A percentile compares a stretch with the other conserved stretches of the same genome.
Conservation (phyloP, 2,797 vertebrate species). For the Sciaenops ocellatus region DNA sequence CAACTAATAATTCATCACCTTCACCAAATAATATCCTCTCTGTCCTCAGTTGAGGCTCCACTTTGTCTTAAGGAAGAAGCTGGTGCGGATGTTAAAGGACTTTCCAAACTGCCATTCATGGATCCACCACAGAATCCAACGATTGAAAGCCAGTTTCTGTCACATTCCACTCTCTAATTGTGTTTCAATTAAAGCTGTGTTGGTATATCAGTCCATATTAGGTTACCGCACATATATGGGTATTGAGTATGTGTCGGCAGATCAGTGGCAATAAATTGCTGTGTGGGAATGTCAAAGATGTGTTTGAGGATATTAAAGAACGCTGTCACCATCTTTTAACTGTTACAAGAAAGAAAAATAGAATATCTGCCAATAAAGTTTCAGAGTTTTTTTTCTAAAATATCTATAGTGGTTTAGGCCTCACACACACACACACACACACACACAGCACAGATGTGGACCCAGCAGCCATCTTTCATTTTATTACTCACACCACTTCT, state of each 20-base stretch:
- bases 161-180: not conserved
- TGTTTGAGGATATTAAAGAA: not conserved
- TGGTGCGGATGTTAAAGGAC: not conserved
- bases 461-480: not conserved
- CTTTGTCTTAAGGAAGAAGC: constrained; percentile 25
- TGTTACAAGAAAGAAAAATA: not conserved
- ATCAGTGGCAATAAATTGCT: not conserved
- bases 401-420: not conserved
- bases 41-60: constrained; percentile 28
- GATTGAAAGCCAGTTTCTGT: not conserved
- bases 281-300: not conserved
- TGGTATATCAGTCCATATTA: too few relatives aligned
- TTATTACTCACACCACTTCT: not conserved
- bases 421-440: too few relatives aligned
- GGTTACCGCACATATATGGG: not conserved
- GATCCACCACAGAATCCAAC: not conserved
- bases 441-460: too few relatives aligned
- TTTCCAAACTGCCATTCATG: not conserved
- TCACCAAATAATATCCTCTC: constrained; percentile 69
- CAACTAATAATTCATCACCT: constrained; percentile 62
- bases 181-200: not conserved
- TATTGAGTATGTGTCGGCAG: not conserved
- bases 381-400: not conserved
- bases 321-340: not conserved
- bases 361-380: too few relatives aligned